Base-by-base conservation (phyloP, 1,140 invertebrate species). In the Formica selysi region DNA sequence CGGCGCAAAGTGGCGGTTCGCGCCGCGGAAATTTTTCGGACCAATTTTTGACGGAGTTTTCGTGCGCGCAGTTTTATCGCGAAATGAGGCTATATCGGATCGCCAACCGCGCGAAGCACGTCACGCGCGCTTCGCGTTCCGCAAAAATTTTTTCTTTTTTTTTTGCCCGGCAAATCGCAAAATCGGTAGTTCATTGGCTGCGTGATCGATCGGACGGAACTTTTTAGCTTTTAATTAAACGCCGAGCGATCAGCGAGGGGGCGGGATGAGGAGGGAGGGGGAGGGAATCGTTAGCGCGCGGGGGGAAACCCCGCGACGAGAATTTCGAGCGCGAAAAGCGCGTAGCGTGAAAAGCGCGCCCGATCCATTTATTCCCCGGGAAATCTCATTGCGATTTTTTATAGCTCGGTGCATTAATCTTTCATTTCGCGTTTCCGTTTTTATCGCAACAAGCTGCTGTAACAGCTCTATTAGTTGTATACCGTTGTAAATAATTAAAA, bases 151-250 rank as follows among this genome's bases (percentile, higher is more conserved):
- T 70, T 70, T 68, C 1, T 71, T 57, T 68, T 36, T 71, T 71
- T 71, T 70, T 81, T 41, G 38, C n/a, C n/a, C 51, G 67, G 38
- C 41, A 73, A 83, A 80, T 80, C 78, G 65, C 48, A 19, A 32
- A 78, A 83, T 74, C 68, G 79, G 51, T 61, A 73, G 67, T 83
- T 83, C 79, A 83, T 83, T 83, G 79, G 68, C 29, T 59, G 68
- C 32, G 68, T 83, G 79, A 83, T 83, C 79, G 79, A 83, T 83
- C 79, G 79, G 41, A 73, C 54, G 79, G 54, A 73, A 83, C 68
- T 73, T 83, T 83, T 83, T 83, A 74, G 79, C 79, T 83, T 83
- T 83, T 83, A 83, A 83, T 83, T 83, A 83, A 83, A 83, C 68
- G 54, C 68, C 54, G 68, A 26, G 54, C 61, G 79, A 81, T 70